Percentiles rank a stretch among this genome's conserved stretches.
Conservation (phyloP, 2,888 invertebrate species). For the Masnerella sp. region DNA sequence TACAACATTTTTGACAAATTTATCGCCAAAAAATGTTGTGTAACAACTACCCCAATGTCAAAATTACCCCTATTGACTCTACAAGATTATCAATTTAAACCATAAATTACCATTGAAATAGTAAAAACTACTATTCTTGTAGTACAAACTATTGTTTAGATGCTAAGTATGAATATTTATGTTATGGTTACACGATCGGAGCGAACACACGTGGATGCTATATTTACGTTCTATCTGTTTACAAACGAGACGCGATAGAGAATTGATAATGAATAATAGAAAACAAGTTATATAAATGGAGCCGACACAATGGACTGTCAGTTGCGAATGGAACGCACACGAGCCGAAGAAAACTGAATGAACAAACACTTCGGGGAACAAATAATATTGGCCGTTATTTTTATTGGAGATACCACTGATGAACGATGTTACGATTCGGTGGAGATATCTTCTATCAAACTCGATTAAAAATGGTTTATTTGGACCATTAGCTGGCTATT, state of each 20-base stretch:
- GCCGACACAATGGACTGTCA: conserved; percentile 7
- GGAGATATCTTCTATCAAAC: conserved; percentile 6
- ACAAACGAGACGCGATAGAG: neutral
- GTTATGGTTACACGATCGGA: no score
- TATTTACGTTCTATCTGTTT: conserved; percentile 23
- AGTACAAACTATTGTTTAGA: no score
- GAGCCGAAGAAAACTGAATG: conserved; percentile 16
- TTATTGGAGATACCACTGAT: conserved; percentile 1
- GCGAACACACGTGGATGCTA: conserved; percentile 8
- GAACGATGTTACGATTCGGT: conserved; percentile 2
- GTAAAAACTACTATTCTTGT: no score
- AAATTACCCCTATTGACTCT: no score
- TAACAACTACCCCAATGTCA: no score
- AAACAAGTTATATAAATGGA: conserved; percentile 26
- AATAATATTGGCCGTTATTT: conserved; percentile 11
- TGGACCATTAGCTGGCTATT: neutral
- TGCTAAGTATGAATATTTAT: no score
- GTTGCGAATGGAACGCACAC: conserved; percentile 6
- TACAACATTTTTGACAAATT: no score
- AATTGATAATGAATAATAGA: conserved; percentile 19
- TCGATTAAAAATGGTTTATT: conserved; percentile 14
- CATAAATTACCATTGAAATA: no score
- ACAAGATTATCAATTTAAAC: no score
- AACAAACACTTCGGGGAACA: conserved; percentile 1
- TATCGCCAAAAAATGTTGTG: no score